A percentile compares a stretch with the other conserved stretches of the same genome.
Evolutionary conservation across 2,113 vertebrate genomes (phyloP).

Genomic region (Mirza zaza): DNA sequence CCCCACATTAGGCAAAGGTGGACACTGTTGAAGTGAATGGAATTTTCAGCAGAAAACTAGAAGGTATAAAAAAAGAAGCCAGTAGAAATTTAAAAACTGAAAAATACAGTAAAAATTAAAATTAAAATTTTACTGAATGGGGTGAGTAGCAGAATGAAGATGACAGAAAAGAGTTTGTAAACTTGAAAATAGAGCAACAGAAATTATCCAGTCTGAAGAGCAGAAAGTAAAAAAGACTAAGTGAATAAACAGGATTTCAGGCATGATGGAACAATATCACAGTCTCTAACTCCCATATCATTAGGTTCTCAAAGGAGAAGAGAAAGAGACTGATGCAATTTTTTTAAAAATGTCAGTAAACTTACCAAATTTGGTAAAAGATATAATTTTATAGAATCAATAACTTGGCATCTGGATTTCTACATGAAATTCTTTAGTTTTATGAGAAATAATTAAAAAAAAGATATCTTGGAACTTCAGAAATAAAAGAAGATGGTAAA

Average conservation of each 20-base stretch:
- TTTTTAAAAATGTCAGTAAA: neutral
- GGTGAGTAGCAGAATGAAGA: neutral
- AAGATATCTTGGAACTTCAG: neutral
- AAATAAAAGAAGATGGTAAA: neutral
- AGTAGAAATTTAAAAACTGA: neutral
- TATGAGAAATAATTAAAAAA: neutral
- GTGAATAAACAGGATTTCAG: neutral
- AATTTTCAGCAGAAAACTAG: neutral
- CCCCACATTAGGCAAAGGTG: neutral
- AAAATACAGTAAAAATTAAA: neutral
- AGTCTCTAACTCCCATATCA: neutral
- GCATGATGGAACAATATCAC: neutral
- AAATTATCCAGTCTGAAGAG: neutral
- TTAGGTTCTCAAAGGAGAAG: neutral
- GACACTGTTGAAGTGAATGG: neutral
- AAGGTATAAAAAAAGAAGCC: neutral
- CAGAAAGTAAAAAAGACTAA: neutral
- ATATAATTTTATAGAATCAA: neutral
- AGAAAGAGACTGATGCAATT: neutral
- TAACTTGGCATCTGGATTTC: neutral
- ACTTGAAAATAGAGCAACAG: neutral
- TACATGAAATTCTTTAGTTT: neutral
- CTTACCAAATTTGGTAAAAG: neutral
- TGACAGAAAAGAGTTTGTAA: neutral
- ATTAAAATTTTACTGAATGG: neutral